Base-by-base conservation (phyloP, 2,888 invertebrate species). In the Heliconius erato region DNA sequence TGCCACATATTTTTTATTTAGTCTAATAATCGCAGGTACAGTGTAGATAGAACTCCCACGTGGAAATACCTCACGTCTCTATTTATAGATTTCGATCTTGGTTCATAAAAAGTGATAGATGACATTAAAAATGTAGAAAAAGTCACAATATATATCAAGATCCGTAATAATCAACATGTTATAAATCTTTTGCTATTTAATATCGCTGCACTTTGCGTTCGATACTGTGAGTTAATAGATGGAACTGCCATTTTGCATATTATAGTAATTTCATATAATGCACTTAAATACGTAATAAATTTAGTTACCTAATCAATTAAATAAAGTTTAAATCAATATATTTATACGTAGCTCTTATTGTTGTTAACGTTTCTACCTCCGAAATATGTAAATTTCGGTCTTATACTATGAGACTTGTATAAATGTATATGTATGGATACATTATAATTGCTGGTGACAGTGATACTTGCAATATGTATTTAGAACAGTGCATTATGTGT, bases 21-120 rank as follows among this genome's bases (percentile, higher is more conserved):
- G 90, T 91, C 90, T 89, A 91, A 90, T 92, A 90, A 89, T 92
- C 76, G 74, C 92, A 94, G 94, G 94, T 95, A 94, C 90, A 88
- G 91, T 92, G 90, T 87, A 88, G 85, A 90, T 90, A 94, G 90
- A 94, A 94, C 95, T 95, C 95, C 95, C 95, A 95, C 95, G 95
- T 95, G 95, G 95, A 94, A 94, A 95, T 95, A 94, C 92, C 94
- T 94, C 94, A 92, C 93, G 92, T 90, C 93, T 93, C 95, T 95
- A 95, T 95, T 94, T 93, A 92, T 95, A 95, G 95, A 94, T 89
- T 89, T 89, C 91, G 92, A 93, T 94, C 92, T 93, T 93, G 93
- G 92, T 94, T 92, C 93, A 88, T 90, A 89, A 91, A 92, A 92
- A 91, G 88, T 91, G 88, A 91, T 93, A 90, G 90, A 87, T 88